phyloP scores from a whole-genome alignment of 2,888 invertebrate genomes.

The Lomographa bimaculata region DNA sequence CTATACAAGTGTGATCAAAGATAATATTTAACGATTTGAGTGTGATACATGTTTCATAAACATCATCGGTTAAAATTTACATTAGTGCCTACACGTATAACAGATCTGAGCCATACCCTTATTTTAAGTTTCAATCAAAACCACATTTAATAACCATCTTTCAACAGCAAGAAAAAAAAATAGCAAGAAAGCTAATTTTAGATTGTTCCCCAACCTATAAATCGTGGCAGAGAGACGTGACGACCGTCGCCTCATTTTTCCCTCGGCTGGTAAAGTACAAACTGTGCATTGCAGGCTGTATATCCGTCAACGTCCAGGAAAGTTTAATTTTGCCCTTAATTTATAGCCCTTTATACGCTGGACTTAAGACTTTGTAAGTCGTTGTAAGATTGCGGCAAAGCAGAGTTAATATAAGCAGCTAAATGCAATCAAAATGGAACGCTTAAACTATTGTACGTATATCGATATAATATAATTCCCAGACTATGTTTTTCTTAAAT shows the following conservation, averaged over 20 bases:
- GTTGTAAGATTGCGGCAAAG: constrained; percentile 5
- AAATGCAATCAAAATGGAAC: constrained; percentile 1
- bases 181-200: constrained; percentile 33
- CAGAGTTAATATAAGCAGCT: too few relatives aligned
- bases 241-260: constrained; percentile 55
- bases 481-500: too few relatives aligned
- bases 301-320: constrained; percentile 76
- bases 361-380: constrained; percentile 12
- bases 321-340: constrained; percentile 75
- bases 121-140: too few relatives aligned
- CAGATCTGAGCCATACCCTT: too few relatives aligned
- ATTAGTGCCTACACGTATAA: too few relatives aligned
- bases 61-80: too few relatives aligned
- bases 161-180: constrained; percentile 13
- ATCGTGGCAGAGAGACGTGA: constrained; percentile 42
- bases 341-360: constrained; percentile 48
- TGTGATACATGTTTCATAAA: too few relatives aligned
- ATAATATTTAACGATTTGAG: too few relatives aligned
- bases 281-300: constrained; percentile 60
- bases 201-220: constrained; percentile 38
- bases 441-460: too few relatives aligned
- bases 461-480: too few relatives aligned
- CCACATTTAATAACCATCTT: too few relatives aligned
- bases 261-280: constrained; percentile 51
- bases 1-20: too few relatives aligned